Conservation (phyloP, 92 coral and sea anemone genomes). For the Epizoanthus rinbou region DNA sequence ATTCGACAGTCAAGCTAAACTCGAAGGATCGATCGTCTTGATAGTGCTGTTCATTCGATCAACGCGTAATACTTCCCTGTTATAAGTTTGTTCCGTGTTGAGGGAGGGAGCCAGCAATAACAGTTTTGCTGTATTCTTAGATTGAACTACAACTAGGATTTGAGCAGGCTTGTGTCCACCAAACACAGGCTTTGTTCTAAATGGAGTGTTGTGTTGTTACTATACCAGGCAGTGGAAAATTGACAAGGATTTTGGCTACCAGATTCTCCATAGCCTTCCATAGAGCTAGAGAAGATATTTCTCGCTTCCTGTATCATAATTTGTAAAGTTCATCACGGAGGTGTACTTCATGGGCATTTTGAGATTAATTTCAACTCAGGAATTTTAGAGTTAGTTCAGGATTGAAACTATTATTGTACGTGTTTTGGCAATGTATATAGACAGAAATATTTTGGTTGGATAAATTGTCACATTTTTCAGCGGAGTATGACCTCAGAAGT, state of each 20-base stretch:
- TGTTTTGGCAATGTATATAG: background rate
- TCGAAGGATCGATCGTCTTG: background rate
- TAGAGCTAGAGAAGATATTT: background rate
- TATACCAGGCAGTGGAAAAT: conserved; percentile 13
- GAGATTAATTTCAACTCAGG: background rate
- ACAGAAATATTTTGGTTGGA: background rate
- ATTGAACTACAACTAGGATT: background rate
- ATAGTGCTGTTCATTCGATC: conserved; percentile 5
- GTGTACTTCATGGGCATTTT: conserved; percentile 1
- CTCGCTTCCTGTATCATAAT: conserved; percentile 21
- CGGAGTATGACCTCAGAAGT: too few species aligned
- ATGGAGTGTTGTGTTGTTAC: conserved; percentile 9
- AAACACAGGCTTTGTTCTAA: background rate
- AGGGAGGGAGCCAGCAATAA: background rate
- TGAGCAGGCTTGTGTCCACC: conserved; percentile 2
- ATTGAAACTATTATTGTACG: conserved; percentile 27
- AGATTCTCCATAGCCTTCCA: background rate
- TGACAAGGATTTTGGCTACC: background rate
- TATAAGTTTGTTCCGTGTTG: conserved; percentile 38
- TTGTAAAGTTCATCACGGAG: background rate
- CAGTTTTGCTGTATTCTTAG: background rate
- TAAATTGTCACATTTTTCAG: conserved; percentile 3
- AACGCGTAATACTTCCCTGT: conserved; percentile 41
- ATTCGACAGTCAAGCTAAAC: background rate
- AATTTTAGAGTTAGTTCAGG: background rate